Evolutionary conservation across 1,140 invertebrate species (phyloP).

Genomic region (Drosophila truncata): DNA sequence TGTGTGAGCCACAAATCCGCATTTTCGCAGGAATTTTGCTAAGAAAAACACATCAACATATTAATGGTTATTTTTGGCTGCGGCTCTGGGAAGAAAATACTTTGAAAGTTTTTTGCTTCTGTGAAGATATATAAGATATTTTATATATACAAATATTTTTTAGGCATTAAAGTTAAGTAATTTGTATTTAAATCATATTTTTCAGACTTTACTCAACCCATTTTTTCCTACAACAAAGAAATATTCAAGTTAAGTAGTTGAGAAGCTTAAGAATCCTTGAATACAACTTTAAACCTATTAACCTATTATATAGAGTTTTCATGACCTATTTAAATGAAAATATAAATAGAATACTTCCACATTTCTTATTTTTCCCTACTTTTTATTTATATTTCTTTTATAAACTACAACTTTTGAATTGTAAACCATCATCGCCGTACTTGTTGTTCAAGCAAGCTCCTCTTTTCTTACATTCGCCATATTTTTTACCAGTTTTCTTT

Average conservation of each 20-base stretch:
- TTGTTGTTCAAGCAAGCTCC: conserved; percentile 16
- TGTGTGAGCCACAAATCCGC: not conserved
- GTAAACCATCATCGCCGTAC: conserved; percentile 42
- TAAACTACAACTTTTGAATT: conserved; percentile 17
- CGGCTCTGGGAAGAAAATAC: too few species aligned
- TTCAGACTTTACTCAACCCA: too few species aligned
- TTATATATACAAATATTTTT: not conserved
- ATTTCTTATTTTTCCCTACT: not conserved
- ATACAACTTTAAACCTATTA: not conserved
- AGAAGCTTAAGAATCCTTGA: not conserved
- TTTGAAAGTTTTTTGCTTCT: not conserved
- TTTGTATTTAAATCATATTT: not conserved
- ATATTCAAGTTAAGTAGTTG: not conserved
- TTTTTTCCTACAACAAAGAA: not conserved
- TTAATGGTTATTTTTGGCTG: not conserved
- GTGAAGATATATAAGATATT: not conserved
- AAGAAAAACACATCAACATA: not conserved
- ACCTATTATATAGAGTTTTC: not conserved
- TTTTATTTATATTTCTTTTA: not conserved
- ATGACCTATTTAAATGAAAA: not conserved
- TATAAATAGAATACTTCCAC: too few species aligned
- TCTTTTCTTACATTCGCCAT: conserved; percentile 40
- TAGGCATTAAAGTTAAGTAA: not conserved
- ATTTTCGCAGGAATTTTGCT: conserved; percentile 28
- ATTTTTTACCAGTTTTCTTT: conserved; percentile 23